phyloP scores from a whole-genome alignment of 2,797 vertebrate species.

The Hoplostethus atlanticus region DNA sequence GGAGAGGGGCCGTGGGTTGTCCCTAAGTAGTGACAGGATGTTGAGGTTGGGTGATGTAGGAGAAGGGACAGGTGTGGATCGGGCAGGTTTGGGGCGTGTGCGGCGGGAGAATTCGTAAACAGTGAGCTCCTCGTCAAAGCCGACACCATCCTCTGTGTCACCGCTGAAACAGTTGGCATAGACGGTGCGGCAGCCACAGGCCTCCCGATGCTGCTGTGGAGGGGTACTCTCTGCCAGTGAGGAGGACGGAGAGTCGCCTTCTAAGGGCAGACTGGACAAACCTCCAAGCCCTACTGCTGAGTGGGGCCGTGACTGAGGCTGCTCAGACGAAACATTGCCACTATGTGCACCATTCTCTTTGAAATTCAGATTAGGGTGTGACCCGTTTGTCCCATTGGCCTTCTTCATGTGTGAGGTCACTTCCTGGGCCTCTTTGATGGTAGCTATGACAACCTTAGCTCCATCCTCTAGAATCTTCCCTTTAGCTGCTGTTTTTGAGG shows the following conservation, averaged over 20 bases:
- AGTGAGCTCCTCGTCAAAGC: constrained; percentile 84
- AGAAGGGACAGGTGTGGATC: constrained; percentile 56
- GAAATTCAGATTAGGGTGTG: constrained; percentile 70
- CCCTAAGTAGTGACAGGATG: constrained; percentile 83
- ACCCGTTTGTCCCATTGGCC: constrained; percentile 70
- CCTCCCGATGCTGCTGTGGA: constrained; percentile 78
- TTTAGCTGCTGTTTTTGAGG: constrained; percentile 63
- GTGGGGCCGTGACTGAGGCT: constrained; percentile 83
- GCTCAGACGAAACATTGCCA: constrained; percentile 81
- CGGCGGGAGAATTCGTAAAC: constrained; percentile 79
- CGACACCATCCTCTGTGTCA: constrained; percentile 81
- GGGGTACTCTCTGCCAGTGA: constrained; percentile 70
- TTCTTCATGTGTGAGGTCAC: constrained; percentile 76
- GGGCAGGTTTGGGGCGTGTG: constrained; percentile 75
- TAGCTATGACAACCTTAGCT: constrained; percentile 83
- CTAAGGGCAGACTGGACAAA: constrained; percentile 73
- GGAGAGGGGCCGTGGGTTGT: constrained; percentile 87
- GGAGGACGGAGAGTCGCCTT: constrained; percentile 75
- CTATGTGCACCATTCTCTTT: constrained; percentile 64
- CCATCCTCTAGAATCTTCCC: constrained; percentile 81
- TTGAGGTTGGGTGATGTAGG: constrained; percentile 78
- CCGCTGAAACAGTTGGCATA: constrained; percentile 93
- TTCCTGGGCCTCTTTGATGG: constrained; percentile 85
- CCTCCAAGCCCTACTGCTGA: constrained; percentile 79
- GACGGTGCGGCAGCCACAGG: constrained; percentile 91